Base-by-base conservation (phyloP, 64 coral and sea anemone species). In the Montipora capricornis region DNA sequence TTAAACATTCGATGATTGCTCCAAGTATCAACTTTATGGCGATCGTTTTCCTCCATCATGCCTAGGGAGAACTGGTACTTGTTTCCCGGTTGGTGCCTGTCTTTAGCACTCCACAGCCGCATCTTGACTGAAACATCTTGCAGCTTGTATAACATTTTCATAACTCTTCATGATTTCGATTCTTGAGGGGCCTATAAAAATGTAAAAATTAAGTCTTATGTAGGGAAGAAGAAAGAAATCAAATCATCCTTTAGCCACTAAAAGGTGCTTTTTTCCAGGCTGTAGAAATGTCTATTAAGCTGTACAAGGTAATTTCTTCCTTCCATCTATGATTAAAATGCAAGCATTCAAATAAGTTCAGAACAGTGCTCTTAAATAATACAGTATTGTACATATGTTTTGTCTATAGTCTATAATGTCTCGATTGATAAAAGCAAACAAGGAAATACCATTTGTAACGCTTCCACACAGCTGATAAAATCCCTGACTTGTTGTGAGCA, bases 401-500 rank as follows among this genome's bases (percentile, higher is more conserved):
- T 1, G 53, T 2, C 13, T 64, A 12, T 64, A 12, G 14, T 3
- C 14, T 0, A 64, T 12, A 11, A 64, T 64, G 8, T 64, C 14
- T 64, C 13, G 14, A 64, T 3, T 64, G 14, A 64, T 64, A 15
- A 64, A 4, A 11, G 13, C 61, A 64, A 16, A 16, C 3, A 16
- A 4, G 14, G 57, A 90, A 87, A 91, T 82, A 97, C 95, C 49
- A 92, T 62, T 88, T 90, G 88, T 5, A 92, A 97, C 20, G 87
- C 44, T 57, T 92, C 87, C 3, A 97, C 95, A 79, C 95, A 97
- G 16, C 77, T 74, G 20, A 91, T 20, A 77, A 97, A 97, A 57
- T 94, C 78, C 49, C 81, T 87, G 2, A 97, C 95, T 91, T 91
- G 68, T 24, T 97, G 92, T 11, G 95, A 97, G 66, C 95, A 97